These are phyloP conservation scores for Chaenogobius annularis DNA, from an alignment of 2,113 vertebrate genomes.

Conservation along the genomic window DNA sequence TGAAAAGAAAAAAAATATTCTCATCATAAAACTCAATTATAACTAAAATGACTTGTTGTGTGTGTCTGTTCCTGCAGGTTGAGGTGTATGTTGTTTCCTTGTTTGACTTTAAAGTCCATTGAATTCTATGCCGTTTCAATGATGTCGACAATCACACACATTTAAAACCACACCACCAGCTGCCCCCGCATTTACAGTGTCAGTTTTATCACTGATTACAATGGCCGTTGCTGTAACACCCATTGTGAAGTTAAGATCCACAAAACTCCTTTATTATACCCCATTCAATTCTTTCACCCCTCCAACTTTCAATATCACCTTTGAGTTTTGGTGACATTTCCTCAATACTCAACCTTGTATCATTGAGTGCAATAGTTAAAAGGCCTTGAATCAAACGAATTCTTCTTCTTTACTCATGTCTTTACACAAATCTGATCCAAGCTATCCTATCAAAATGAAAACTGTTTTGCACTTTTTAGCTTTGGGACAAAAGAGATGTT, in stretches of 20 bases:
- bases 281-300: background rate
- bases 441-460: background rate
- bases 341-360: too few species aligned
- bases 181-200: background rate
- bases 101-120: background rate
- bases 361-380: background rate
- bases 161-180: background rate
- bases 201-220: background rate
- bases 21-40: too few species aligned
- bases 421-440: constrained; percentile 8
- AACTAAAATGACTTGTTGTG: too few species aligned
- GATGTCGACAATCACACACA: background rate
- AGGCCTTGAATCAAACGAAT: constrained; percentile 26
- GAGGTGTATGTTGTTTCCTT: background rate
- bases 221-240: background rate
- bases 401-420: constrained; percentile 11
- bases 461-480: background rate
- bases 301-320: constrained; percentile 1
- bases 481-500: too few species aligned
- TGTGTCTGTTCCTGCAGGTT: too few species aligned
- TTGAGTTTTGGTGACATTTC: background rate
- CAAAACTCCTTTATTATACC: background rate
- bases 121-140: background rate
- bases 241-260: background rate
- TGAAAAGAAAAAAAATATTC: too few species aligned